Evolutionary conservation across 2,113 vertebrate genomes (phyloP).

Genomic region (Platycercus adscitus): DNA sequence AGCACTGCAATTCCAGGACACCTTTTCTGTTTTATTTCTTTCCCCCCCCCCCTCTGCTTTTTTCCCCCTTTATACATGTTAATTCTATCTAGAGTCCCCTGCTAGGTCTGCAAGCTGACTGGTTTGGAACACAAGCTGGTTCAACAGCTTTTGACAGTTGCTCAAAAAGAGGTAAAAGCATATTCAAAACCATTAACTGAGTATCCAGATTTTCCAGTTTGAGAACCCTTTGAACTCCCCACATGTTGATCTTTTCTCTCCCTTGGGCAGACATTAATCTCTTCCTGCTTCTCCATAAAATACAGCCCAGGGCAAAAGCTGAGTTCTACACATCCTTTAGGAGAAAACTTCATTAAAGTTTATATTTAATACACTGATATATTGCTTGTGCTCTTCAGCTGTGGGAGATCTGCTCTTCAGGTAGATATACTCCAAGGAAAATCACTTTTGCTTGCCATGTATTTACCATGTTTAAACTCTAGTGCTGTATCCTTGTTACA

Average conservation of each 20-base stretch:
- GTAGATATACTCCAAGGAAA: background rate
- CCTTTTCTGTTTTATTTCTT: background rate
- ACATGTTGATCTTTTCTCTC: background rate
- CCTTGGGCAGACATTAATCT: background rate
- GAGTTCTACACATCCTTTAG: background rate
- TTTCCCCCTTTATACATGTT: background rate
- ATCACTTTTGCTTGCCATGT: background rate
- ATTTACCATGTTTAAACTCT: background rate
- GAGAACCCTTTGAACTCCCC: background rate
- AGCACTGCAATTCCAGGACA: background rate
- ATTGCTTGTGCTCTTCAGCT: background rate
- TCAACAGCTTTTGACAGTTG: background rate
- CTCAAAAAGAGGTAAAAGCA: background rate
- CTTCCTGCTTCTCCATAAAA: background rate
- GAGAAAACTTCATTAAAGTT: background rate
- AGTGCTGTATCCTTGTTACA: background rate
- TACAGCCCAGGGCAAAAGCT: background rate
- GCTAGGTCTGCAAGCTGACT: background rate
- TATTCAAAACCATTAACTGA: background rate
- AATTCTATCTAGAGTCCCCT: background rate
- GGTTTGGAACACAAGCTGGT: background rate
- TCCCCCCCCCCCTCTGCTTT: accelerated
- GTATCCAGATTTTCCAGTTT: background rate
- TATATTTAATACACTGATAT: background rate
- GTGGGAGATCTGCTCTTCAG: background rate